A percentile compares a stretch with the other conserved stretches of the same genome.
Conservation (phyloP, 2,888 invertebrate genomes). For the Alcis repandata region DNA sequence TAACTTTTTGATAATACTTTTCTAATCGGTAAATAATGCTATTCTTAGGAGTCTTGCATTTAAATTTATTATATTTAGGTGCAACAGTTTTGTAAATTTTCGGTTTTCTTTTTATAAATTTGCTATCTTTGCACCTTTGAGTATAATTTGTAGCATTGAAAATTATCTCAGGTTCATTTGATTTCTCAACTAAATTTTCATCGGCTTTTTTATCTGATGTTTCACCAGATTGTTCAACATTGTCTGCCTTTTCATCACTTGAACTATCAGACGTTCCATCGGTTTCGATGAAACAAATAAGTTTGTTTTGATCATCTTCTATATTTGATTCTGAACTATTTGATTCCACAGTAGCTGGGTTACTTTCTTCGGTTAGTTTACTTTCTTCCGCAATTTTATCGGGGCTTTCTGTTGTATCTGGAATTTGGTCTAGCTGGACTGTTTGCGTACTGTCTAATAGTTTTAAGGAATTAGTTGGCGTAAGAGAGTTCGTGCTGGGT, state of each 20-base stretch:
- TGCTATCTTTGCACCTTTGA: constrained; percentile 40
- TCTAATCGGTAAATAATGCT: constrained; percentile 47
- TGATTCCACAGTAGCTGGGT: not conserved
- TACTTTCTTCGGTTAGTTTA: not conserved
- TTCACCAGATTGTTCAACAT: not conserved
- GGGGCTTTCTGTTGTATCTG: constrained; percentile 32
- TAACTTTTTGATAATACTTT: constrained; percentile 53
- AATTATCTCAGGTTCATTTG: constrained; percentile 42
- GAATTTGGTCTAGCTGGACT: constrained; percentile 36
- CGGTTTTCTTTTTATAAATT: constrained; percentile 42
- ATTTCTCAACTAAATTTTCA: not conserved
- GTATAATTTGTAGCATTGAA: constrained; percentile 48
- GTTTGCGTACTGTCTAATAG: constrained; percentile 45
- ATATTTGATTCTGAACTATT: constrained; percentile 5
- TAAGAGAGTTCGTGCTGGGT: constrained; percentile 48
- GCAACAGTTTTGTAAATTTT: constrained; percentile 55
- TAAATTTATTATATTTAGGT: constrained; percentile 56
- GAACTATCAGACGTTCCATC: constrained; percentile 7
- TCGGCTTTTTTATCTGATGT: no score
- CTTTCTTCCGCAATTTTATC: constrained; percentile 36
- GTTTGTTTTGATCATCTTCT: constrained; percentile 15
- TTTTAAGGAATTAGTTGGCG: constrained; percentile 50
- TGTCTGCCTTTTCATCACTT: not conserved
- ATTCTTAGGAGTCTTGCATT: constrained; percentile 47
- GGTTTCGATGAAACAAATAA: not conserved